phyloP scores from a whole-genome alignment of 1,140 invertebrate species.

The Euura saliciscinereae region DNA sequence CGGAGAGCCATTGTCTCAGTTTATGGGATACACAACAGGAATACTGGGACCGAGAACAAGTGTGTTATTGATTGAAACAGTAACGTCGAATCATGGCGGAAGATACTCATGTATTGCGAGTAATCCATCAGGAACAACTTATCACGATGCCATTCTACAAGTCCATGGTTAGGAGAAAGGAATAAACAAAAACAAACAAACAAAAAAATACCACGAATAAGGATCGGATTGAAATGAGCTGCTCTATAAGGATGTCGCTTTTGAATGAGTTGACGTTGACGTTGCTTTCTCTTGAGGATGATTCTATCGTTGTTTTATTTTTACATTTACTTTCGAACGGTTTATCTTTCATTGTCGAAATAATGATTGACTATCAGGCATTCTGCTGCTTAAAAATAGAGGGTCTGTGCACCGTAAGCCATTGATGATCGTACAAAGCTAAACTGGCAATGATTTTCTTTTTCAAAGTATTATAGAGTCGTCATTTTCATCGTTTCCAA shows the following conservation, averaged over 20 bases:
- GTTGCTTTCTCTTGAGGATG: conserved; percentile 7
- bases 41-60: conserved; percentile 63
- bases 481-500: not conserved
- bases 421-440: not conserved
- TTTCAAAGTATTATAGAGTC: not conserved
- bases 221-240: not conserved
- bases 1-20: conserved; percentile 54
- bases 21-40: conserved; percentile 57
- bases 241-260: not conserved
- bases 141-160: conserved; percentile 61
- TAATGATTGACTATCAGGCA: not conserved
- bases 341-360: not conserved
- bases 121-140: conserved; percentile 69
- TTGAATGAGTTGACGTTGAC: conserved; percentile 4
- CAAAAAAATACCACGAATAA: conserved; percentile 4
- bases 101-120: conserved; percentile 72
- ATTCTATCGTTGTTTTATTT: not conserved
- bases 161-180: conserved; percentile 62
- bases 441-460: not conserved
- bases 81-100: conserved; percentile 63
- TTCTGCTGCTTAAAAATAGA: not conserved
- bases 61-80: conserved; percentile 60
- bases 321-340: not conserved
- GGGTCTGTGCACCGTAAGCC: not conserved
- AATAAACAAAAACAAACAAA: not conserved